Conservation (phyloP, 2,888 invertebrate genomes). For the Sceliomorpha sp. region DNA sequence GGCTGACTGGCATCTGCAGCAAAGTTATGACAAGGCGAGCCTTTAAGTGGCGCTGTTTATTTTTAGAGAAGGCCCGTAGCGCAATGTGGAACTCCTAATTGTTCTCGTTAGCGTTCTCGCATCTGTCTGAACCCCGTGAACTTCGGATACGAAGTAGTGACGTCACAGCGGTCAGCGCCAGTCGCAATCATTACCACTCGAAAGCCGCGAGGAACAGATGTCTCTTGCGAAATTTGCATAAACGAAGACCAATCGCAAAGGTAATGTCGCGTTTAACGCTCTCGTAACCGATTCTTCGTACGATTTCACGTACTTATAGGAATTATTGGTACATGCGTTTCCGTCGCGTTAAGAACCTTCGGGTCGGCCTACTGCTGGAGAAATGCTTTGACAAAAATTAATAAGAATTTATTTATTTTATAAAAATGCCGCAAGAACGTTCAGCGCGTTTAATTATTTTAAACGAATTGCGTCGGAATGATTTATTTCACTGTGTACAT, state of each 20-base stretch:
- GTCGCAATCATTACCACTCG: conserved; percentile 29
- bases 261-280: conserved; percentile 67
- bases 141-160: conserved; percentile 63
- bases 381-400: no score
- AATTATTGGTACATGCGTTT: no score
- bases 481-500: no score
- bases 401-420: background rate
- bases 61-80: conserved; percentile 75
- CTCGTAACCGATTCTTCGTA: conserved; percentile 50
- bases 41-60: conserved; percentile 77
- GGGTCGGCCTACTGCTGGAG: no score
- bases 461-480: no score
- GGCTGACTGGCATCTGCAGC: conserved; percentile 68
- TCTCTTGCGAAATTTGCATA: conserved; percentile 70
- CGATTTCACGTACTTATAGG: no score
- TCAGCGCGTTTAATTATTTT: no score
- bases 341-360: no score
- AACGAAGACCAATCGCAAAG: conserved; percentile 68
- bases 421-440: no score
- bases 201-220: conserved; percentile 68
- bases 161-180: conserved; percentile 54
- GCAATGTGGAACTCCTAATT: conserved; percentile 79
- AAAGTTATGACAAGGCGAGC: conserved; percentile 66
- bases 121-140: conserved; percentile 79
- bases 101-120: conserved; percentile 78